Evolutionary conservation across 2,797 vertebrate species (phyloP), one percentile per base, ranked within the genome.

Genomic region (Hybognathus amarus): DNA sequence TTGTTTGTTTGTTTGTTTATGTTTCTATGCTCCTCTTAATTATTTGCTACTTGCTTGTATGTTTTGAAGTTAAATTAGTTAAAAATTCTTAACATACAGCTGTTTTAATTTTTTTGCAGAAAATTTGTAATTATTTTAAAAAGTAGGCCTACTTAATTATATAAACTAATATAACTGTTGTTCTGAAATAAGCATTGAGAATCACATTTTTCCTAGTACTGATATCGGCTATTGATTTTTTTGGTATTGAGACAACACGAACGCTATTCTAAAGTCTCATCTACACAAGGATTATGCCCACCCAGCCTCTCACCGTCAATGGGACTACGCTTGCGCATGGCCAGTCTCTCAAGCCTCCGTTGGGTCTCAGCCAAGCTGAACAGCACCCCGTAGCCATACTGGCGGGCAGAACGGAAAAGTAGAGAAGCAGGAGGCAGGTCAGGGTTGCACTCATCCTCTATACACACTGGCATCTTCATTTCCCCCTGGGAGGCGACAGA

Each of bases 361-460:
- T 97, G 97, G 50, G 96, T 97, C 92, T 98, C 97, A 17, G 97
- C 96, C 90, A 97, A 91, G 87, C 97, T 97, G 91, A 97, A 98
- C 87, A 98, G 96, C 87, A 97, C 96, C 1, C 97, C 96, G 1
- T 98, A 98, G 50, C 96, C 94, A 78, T 97, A 97, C 79, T 97
- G 97, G 85, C 96, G 92, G 75, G 95, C 95, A 70, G 96, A 95
- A 13, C 97, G 95, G 92, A 97, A 97, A 73, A 97, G 95, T 90
- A 97, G 92, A 54, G 95, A 95, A 84, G 96, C 96, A 73, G 96
- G 96, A 59, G 96, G 97, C 84, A 97, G 93, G 88, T 97, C 97
- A 6, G 95, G 93, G 90, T 96, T 97, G 91, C 96, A 96, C 91
- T 97, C 96, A 13, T 98, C 97, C 90, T 98, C 97, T 90, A 97